Evolutionary conservation across 2,797 vertebrate genomes (phyloP).

Genomic region (Microctenopoma steveboyesi): DNA sequence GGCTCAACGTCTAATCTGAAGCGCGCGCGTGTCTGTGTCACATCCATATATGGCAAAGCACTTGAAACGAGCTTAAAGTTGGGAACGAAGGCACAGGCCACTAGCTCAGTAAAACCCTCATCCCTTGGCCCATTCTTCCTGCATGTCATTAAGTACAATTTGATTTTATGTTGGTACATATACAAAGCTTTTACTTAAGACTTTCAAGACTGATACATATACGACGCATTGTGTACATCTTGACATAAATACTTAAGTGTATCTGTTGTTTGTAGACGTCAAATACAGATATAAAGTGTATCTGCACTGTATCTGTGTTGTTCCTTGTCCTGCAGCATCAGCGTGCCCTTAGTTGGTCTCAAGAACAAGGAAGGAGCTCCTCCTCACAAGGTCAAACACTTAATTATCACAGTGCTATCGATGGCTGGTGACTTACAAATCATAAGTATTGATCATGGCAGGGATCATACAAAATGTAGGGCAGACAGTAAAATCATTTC

Average conservation of each 20-base stretch:
- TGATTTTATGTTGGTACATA: conserved; percentile 53
- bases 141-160: conserved; percentile 61
- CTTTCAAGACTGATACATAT: background rate
- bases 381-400: conserved; percentile 88
- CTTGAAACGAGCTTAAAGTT: conserved; percentile 32
- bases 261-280: background rate
- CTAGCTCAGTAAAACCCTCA: conserved; percentile 50
- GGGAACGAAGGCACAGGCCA: conserved; percentile 57
- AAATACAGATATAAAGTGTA: background rate
- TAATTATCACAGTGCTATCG: conserved; percentile 83
- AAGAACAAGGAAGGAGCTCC: conserved; percentile 85
- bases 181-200: background rate
- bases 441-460: conserved; percentile 92
- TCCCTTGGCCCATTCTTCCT: conserved; percentile 33
- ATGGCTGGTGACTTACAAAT: conserved; percentile 91
- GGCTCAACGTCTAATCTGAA: conserved; percentile 68
- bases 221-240: background rate
- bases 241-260: background rate
- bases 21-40: conserved; percentile 56
- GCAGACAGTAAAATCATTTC: conserved; percentile 92
- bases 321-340: conserved; percentile 49
- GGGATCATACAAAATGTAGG: conserved; percentile 88
- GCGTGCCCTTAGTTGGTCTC: conserved; percentile 78
- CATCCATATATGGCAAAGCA: conserved; percentile 23
- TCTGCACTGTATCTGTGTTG: conserved; percentile 1